Percentiles rank a stretch among this genome's conserved stretches.
Evolutionary conservation across 2,888 invertebrate genomes (phyloP).

Genomic region (Linnaemya vulpina): DNA sequence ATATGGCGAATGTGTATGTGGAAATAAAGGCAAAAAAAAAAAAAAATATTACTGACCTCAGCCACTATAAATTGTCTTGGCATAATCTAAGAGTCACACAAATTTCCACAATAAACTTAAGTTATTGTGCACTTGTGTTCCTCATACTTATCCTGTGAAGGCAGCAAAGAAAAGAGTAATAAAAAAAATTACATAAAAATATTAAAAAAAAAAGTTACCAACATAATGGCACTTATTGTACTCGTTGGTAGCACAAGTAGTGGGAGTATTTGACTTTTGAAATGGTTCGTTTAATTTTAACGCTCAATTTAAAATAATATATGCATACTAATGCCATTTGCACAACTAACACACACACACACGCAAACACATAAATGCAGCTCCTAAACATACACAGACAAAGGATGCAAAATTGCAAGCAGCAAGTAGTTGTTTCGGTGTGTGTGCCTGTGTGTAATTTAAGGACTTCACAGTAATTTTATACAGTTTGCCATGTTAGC

Average conservation of each 20-base stretch:
- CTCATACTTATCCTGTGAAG: neutral
- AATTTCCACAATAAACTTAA: conserved; percentile 57
- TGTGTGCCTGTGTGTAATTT: neutral
- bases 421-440: neutral
- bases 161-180: neutral
- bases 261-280: conserved; percentile 77
- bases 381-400: neutral
- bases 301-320: conserved; percentile 82
- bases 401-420: conserved; percentile 33
- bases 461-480: conserved; percentile 34
- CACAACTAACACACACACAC: conserved; percentile 30
- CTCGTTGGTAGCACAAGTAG: conserved; percentile 17
- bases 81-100: conserved; percentile 51
- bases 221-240: conserved; percentile 35
- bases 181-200: neutral
- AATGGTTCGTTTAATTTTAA: conserved; percentile 82
- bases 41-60: conserved; percentile 69
- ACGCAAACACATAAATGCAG: conserved; percentile 1
- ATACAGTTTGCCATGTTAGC: conserved; percentile 51
- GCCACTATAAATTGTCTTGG: conserved; percentile 64
- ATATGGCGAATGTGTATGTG: neutral
- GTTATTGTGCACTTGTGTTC: conserved; percentile 32
- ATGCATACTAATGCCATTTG: conserved; percentile 73
- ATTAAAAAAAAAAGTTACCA: conserved; percentile 28
- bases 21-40: conserved; percentile 25